phyloP scores from a whole-genome alignment of 2,797 vertebrate species.

The Amphiprion clarkii region DNA sequence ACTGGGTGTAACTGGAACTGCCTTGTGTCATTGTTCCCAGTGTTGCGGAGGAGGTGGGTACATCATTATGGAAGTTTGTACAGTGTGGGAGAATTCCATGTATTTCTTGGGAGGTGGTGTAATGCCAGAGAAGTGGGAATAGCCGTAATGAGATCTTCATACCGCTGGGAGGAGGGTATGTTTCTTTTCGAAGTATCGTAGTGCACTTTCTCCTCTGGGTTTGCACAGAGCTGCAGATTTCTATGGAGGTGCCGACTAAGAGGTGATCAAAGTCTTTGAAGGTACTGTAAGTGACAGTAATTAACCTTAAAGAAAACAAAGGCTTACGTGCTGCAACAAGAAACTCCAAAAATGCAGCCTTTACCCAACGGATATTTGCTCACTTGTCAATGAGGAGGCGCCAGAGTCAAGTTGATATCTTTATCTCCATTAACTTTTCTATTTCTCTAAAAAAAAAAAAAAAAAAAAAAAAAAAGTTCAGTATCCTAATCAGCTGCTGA shows the following conservation, averaged over 20 bases:
- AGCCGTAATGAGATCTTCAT: constrained; percentile 41
- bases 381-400: neutral
- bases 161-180: constrained; percentile 12
- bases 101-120: constrained; percentile 40
- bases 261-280: constrained; percentile 3
- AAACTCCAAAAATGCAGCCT: neutral
- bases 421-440: neutral
- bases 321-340: neutral
- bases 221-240: constrained; percentile 5
- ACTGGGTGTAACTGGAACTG: constrained; percentile 52
- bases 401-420: neutral
- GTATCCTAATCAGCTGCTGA: neutral
- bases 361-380: neutral
- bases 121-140: constrained; percentile 38
- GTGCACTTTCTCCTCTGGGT: constrained; percentile 10
- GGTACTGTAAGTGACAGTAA: constrained; percentile 6
- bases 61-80: constrained; percentile 32
- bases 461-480: too few relatives aligned
- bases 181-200: constrained; percentile 8
- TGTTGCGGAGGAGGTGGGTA: constrained; percentile 17
- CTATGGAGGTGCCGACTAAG: neutral
- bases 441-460: too few relatives aligned
- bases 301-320: constrained; percentile 19
- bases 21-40: constrained; percentile 41
- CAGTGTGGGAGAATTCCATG: constrained; percentile 24